Evolutionary conservation across 2,888 invertebrate genomes (phyloP).

Genomic region (Dilophus febrilis): DNA sequence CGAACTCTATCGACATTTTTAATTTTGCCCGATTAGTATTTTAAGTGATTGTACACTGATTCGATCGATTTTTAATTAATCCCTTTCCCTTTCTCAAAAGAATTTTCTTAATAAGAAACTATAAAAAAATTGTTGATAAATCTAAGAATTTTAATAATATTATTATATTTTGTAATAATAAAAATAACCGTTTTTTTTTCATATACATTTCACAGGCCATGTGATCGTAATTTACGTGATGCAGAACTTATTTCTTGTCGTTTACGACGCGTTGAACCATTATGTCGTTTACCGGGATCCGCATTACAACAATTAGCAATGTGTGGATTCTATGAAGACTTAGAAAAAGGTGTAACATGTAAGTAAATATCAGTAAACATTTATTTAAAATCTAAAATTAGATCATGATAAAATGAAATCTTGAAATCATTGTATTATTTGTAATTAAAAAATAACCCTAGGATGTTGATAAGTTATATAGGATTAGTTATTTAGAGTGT

Average conservation of each 20-base stretch:
- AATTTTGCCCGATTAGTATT: too few species aligned
- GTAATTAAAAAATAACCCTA: too few species aligned
- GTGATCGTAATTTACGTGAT: conserved; percentile 54
- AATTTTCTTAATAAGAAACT: neutral
- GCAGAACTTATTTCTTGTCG: conserved; percentile 53
- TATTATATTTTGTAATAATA: neutral
- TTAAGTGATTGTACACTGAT: neutral
- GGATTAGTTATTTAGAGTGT: too few species aligned
- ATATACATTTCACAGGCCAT: conserved; percentile 37
- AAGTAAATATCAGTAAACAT: conserved; percentile 53
- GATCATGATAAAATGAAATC: too few species aligned
- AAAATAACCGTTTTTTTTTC: neutral
- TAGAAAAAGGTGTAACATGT: conserved; percentile 62
- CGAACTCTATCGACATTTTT: too few species aligned
- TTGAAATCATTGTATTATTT: too few species aligned
- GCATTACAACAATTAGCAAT: conserved; percentile 56
- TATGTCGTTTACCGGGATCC: conserved; percentile 45
- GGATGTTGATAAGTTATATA: too few species aligned
- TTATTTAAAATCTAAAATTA: too few species aligned
- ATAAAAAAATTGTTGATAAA: neutral
- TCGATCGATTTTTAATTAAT: neutral
- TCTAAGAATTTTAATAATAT: too few species aligned
- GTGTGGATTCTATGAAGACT: conserved; percentile 59
- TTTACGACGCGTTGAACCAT: conserved; percentile 42
- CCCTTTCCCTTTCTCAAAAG: neutral